Evolutionary conservation across 1,140 invertebrate genomes (phyloP).

Genomic region (Diabrotica undecimpunctata): DNA sequence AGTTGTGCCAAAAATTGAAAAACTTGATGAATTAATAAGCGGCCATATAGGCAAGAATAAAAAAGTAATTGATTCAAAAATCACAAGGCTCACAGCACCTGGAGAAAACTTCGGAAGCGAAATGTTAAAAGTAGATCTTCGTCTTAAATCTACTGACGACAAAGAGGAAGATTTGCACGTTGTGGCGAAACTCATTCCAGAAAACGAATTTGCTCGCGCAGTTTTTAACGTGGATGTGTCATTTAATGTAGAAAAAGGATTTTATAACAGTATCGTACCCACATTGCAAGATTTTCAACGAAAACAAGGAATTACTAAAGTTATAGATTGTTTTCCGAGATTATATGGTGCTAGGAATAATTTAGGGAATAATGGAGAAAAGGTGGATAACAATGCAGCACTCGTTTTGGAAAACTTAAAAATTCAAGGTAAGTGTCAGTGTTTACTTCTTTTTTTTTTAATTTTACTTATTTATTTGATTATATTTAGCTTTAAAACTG

Average conservation of each 20-base stretch:
- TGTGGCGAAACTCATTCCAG: conserved; percentile 54
- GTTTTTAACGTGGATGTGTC: conserved; percentile 53
- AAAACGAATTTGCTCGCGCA: conserved; percentile 49
- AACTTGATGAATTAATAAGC: conserved; percentile 22
- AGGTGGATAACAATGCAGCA: conserved; percentile 52
- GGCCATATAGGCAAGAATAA: conserved; percentile 8
- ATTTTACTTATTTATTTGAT: background rate
- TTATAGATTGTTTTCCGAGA: conserved; percentile 48
- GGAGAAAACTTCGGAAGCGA: conserved; percentile 60
- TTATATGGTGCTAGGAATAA: conserved; percentile 52
- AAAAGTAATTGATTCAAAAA: conserved; percentile 19
- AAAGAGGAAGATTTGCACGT: conserved; percentile 46
- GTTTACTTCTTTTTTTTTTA: background rate
- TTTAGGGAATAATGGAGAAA: conserved; percentile 36
- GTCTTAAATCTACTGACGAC: conserved; percentile 28
- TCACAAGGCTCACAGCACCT: conserved; percentile 50
- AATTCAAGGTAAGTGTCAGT: conserved; percentile 28
- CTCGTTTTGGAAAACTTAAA: conserved; percentile 56
- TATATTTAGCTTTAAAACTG: background rate
- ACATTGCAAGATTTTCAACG: conserved; percentile 49
- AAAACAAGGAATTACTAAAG: conserved; percentile 44
- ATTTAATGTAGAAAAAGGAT: conserved; percentile 54
- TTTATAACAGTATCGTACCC: conserved; percentile 51
- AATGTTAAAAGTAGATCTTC: conserved; percentile 48
- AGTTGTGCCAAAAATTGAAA: conserved; percentile 13